phyloP scores from a whole-genome alignment of 2,113 vertebrate species.

The Tretioscincus oriximinensis region DNA sequence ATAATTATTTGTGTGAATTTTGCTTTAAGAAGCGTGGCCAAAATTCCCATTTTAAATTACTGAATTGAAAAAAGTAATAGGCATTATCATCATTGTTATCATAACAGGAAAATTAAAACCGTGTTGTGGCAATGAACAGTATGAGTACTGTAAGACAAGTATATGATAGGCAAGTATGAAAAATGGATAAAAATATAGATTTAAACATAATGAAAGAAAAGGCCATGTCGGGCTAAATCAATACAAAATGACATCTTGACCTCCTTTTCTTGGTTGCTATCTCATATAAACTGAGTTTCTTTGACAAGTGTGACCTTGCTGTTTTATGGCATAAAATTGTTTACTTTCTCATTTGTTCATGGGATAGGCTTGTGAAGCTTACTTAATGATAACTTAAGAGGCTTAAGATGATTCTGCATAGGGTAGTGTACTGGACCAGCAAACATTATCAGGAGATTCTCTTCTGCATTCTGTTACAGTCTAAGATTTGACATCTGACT shows the following conservation, averaged over 20 bases:
- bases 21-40: background rate
- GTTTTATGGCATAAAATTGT: background rate
- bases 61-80: background rate
- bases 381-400: no score
- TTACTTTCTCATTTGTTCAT: background rate
- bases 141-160: no score
- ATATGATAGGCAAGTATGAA: background rate
- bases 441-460: no score
- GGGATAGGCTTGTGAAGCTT: no score
- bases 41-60: background rate
- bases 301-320: background rate
- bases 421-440: no score
- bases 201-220: background rate
- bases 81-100: background rate
- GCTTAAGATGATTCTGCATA: no score
- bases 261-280: background rate
- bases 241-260: background rate
- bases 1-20: background rate
- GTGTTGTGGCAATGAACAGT: background rate
- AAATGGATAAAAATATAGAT: background rate
- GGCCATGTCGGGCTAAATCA: background rate
- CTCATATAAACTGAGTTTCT: background rate
- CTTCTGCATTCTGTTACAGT: no score
- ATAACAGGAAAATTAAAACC: background rate
- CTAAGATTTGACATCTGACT: no score